A percentile compares a stretch with the other conserved stretches of the same genome.
Conservation (phyloP, 2,113 vertebrate species). For the Rhinopithecus roxellana region DNA sequence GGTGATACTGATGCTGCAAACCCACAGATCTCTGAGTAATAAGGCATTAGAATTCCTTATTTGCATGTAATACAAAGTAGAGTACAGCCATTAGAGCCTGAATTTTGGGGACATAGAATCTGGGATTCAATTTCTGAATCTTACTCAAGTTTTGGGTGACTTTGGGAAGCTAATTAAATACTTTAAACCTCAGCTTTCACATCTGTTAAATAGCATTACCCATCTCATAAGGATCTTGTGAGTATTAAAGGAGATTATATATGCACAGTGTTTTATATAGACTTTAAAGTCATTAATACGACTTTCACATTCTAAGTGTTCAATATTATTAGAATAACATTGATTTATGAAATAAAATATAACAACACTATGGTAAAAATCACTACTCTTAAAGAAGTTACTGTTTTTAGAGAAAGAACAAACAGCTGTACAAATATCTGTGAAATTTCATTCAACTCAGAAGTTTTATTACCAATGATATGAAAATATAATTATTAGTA, state of each 20-base stretch:
- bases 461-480: neutral
- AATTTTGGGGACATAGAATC: neutral
- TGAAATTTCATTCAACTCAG: neutral
- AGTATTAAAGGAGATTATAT: neutral
- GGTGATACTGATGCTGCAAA: rapidly evolving
- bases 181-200: neutral
- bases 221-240: neutral
- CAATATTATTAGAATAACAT: neutral
- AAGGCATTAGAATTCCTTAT: neutral
- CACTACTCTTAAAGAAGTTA: neutral
- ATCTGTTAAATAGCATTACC: neutral
- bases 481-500: neutral
- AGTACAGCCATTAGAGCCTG: neutral
- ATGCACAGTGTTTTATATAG: neutral
- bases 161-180: neutral
- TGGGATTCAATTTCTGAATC: neutral
- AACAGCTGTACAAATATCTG: neutral
- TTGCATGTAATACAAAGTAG: neutral
- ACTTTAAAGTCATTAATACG: neutral
- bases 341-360: neutral
- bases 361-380: neutral
- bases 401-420: neutral
- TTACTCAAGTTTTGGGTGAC: neutral
- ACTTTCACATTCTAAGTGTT: neutral
- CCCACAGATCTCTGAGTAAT: neutral